Evolutionary conservation across 2,113 vertebrate species (phyloP).

Genomic region (Elephantulus edwardii): DNA sequence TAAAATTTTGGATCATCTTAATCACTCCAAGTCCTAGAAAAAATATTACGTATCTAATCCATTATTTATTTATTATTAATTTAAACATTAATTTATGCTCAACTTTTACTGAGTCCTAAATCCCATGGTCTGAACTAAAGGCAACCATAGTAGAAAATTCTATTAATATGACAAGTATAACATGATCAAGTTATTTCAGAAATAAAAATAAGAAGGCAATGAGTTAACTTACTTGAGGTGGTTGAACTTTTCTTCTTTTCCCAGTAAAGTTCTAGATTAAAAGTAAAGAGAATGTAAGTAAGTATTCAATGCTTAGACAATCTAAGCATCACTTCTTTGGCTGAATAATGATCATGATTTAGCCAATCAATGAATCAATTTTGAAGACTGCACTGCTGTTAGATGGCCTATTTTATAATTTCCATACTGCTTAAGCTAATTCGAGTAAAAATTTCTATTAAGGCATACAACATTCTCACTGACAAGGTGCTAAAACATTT

Average conservation of each 20-base stretch:
- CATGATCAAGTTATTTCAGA: slow-evolving; percentile 57
- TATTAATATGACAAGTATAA: slow-evolving; percentile 55
- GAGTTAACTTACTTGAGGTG: slow-evolving; percentile 88
- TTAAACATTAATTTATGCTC: too few species aligned
- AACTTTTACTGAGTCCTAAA: too few species aligned
- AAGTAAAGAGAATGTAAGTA: slow-evolving; percentile 49
- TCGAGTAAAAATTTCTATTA: slow-evolving; percentile 20
- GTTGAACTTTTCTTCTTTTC: slow-evolving; percentile 92
- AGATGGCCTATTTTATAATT: slow-evolving; percentile 14
- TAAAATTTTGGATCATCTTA: too few species aligned
- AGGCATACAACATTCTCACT: not conserved
- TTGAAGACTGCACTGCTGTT: not conserved
- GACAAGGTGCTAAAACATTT: not conserved
- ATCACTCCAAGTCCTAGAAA: too few species aligned
- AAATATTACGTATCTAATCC: too few species aligned
- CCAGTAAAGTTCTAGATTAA: slow-evolving; percentile 89
- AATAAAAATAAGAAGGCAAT: slow-evolving; percentile 36
- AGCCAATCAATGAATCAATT: not conserved
- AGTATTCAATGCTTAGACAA: slow-evolving; percentile 37
- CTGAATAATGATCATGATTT: not conserved
- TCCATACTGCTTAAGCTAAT: not conserved
- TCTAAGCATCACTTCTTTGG: not conserved
- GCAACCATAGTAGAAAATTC: not conserved
- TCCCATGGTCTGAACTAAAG: too few species aligned
- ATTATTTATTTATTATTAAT: too few species aligned